These are phyloP conservation scores for Caenorhabditis briggsae DNA, from an alignment of 1,140 invertebrate genomes.

Conservation along the genomic window DNA sequence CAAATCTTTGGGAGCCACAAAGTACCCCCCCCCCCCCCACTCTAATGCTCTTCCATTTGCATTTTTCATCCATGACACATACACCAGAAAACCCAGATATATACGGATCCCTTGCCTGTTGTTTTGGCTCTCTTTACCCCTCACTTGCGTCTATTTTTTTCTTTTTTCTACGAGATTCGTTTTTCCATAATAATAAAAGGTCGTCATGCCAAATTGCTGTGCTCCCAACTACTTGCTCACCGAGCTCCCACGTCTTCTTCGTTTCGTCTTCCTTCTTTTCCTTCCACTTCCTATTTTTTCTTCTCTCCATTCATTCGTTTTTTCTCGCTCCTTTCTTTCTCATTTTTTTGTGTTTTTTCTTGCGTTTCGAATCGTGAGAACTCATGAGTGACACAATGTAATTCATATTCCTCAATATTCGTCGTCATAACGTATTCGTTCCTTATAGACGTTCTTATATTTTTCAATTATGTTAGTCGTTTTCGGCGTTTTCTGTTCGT, in stretches of 20 bases:
- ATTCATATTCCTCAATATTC: background rate
- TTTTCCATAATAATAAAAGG: conserved; percentile 38
- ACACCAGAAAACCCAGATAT: no score
- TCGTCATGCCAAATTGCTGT: conserved; percentile 45
- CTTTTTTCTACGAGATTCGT: background rate
- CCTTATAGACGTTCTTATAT: background rate
- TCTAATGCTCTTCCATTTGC: background rate
- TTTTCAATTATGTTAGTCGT: background rate
- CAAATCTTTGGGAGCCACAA: background rate
- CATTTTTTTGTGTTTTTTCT: background rate
- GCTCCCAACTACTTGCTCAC: no score
- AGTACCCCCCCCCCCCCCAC: background rate
- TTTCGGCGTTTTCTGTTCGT: no score
- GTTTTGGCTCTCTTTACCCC: background rate
- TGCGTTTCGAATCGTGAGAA: background rate
- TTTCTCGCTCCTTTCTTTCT: background rate
- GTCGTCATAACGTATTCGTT: background rate
- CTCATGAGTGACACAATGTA: conserved; percentile 16
- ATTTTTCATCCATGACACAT: background rate
- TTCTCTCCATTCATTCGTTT: conserved; percentile 29
- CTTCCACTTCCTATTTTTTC: conserved; percentile 24
- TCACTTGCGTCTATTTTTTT: no score
- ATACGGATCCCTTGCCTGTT: background rate
- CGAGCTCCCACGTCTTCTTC: background rate
- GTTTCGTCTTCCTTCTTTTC: background rate